A percentile compares a stretch with the other conserved stretches of the same genome.
Evolutionary conservation across 1,140 invertebrate species (phyloP).

Genomic region (Scylla paramamosain): DNA sequence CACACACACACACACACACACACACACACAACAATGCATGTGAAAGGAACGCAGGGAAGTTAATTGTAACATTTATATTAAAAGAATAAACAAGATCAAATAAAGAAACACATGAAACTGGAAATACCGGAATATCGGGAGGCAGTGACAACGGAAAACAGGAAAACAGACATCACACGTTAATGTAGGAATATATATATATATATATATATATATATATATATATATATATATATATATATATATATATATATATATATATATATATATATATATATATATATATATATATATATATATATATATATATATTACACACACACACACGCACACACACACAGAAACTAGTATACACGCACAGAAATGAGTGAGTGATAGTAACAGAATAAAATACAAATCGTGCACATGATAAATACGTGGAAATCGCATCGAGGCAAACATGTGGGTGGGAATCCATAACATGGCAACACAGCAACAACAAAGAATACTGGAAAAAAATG

Average conservation of each 20-base stretch:
- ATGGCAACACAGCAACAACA: too few species aligned
- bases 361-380: not conserved
- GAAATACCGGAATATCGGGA: not conserved
- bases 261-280: slow-evolving; percentile 35
- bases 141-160: not conserved
- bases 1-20: not conserved
- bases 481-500: too few species aligned
- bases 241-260: slow-evolving; percentile 43
- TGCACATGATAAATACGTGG: too few species aligned
- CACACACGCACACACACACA: slow-evolving; percentile 29
- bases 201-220: slow-evolving; percentile 40
- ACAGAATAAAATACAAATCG: not conserved
- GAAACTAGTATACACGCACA: not conserved
- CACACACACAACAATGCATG: slow-evolving; percentile 5
- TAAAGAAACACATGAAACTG: not conserved
- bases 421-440: too few species aligned
- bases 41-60: not conserved
- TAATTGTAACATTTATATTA: not conserved
- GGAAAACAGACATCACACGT: not conserved
- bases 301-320: slow-evolving; percentile 43
- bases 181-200: not conserved
- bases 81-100: not conserved
- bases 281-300: slow-evolving; percentile 34
- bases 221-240: slow-evolving; percentile 43
- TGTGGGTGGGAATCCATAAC: too few species aligned